Evolutionary conservation across 2,797 vertebrate species (phyloP).

Genomic region (Neosilurus hyrtlii): DNA sequence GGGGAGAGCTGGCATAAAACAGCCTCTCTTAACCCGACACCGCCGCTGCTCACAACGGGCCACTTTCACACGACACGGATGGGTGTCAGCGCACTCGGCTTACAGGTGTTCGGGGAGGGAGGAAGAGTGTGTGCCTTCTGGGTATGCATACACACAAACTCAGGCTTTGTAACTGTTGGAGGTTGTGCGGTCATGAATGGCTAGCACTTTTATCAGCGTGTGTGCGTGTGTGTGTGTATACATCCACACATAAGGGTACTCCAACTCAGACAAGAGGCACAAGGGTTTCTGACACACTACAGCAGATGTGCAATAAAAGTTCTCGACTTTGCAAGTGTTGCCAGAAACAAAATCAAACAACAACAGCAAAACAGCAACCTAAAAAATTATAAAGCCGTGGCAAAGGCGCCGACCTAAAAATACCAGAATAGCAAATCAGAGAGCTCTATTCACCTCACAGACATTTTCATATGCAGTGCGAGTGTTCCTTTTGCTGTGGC

Average conservation of each 20-base stretch:
- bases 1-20: conserved; percentile 71
- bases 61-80: conserved; percentile 74
- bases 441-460: not conserved
- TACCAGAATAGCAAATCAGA: conserved; percentile 44
- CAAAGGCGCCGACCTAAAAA: conserved; percentile 43
- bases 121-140: conserved; percentile 30
- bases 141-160: conserved; percentile 37
- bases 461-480: too few relatives aligned
- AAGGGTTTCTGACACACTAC: conserved; percentile 16
- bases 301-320: conserved; percentile 6
- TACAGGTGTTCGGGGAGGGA: conserved; percentile 78
- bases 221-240: conserved; percentile 20
- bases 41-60: conserved; percentile 79
- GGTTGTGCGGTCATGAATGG: conserved; percentile 37
- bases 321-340: conserved; percentile 29
- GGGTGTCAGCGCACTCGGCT: conserved; percentile 75
- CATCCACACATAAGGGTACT: conserved; percentile 14
- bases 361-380: conserved; percentile 32
- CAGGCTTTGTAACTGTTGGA: conserved; percentile 31
- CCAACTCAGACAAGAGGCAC: conserved; percentile 27
- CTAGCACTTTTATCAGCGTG: conserved; percentile 21
- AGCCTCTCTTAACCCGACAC: conserved; percentile 80
- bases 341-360: not conserved
- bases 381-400: conserved; percentile 25
- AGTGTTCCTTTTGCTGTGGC: conserved; percentile 12